phyloP scores from a whole-genome alignment of 1,140 invertebrate genomes.

The Gerris buenoi region DNA sequence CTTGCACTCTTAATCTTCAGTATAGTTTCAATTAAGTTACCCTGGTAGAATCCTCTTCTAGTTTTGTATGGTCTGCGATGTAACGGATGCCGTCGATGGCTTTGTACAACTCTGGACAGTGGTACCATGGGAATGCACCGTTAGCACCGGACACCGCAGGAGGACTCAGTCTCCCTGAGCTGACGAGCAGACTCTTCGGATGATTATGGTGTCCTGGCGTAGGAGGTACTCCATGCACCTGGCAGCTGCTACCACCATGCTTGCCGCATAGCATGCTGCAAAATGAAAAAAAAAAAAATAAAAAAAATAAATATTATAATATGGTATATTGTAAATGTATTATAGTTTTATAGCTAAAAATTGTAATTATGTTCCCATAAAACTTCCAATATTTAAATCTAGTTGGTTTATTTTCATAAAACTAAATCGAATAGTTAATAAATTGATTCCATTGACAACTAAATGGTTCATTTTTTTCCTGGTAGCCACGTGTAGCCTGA shows the following conservation, averaged over 20 bases:
- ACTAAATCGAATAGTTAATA: too few species aligned
- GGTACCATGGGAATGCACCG: conserved; percentile 45
- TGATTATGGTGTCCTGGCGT: conserved; percentile 31
- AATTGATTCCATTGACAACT: too few species aligned
- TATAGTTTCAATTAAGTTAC: too few species aligned
- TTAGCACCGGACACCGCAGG: conserved; percentile 6
- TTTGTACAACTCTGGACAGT: conserved; percentile 80
- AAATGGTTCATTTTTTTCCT: too few species aligned
- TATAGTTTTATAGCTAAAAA: too few species aligned
- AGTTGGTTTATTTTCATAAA: too few species aligned
- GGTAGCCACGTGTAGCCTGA: too few species aligned
- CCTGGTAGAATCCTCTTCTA: conserved; percentile 79
- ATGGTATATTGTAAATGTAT: too few species aligned
- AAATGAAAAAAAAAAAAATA: background rate
- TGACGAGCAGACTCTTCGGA: conserved; percentile 22
- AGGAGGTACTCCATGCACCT: conserved; percentile 44
- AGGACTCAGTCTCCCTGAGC: background rate
- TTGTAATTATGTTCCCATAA: too few species aligned
- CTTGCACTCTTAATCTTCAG: too few species aligned
- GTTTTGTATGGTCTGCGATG: conserved; percentile 82
- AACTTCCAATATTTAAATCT: too few species aligned
- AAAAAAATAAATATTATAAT: too few species aligned
- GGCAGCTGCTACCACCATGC: conserved; percentile 36
- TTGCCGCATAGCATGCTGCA: conserved; percentile 25
- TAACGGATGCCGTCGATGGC: conserved; percentile 82